These are phyloP conservation scores for Euglossa dilemma DNA, from an alignment of 1,140 invertebrate species.

Conservation along the genomic window DNA sequence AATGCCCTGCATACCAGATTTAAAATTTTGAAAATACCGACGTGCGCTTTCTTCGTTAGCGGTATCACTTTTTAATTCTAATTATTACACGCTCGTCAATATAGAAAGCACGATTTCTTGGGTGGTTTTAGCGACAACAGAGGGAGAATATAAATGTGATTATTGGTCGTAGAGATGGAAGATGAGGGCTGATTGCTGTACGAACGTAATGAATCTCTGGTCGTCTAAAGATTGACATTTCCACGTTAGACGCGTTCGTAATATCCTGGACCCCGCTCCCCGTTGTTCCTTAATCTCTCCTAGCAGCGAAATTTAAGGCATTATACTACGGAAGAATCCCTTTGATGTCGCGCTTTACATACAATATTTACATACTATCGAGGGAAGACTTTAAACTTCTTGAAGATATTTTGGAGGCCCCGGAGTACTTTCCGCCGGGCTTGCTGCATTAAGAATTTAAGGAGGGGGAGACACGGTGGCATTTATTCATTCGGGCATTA, in stretches of 20 bases:
- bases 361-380: slow-evolving; percentile 70
- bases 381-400: slow-evolving; percentile 69
- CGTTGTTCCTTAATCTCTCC: slow-evolving; percentile 63
- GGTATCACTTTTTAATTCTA: too few relatives aligned
- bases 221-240: slow-evolving; percentile 12
- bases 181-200: not conserved
- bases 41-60: too few relatives aligned
- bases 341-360: slow-evolving; percentile 68
- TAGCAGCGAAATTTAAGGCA: slow-evolving; percentile 61
- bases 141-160: not conserved
- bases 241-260: slow-evolving; percentile 24
- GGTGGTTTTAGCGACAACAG: too few relatives aligned
- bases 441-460: slow-evolving; percentile 70
- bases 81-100: too few relatives aligned
- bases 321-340: slow-evolving; percentile 64
- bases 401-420: slow-evolving; percentile 67
- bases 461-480: slow-evolving; percentile 44
- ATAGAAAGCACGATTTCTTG: too few relatives aligned
- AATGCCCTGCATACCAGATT: too few relatives aligned
- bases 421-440: slow-evolving; percentile 62
- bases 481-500: slow-evolving; percentile 69
- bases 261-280: slow-evolving; percentile 9
- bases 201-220: not conserved
- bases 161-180: not conserved
- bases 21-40: too few relatives aligned